Base-by-base conservation (phyloP, 1,140 invertebrate genomes). In the Eurosta solidaginis region DNA sequence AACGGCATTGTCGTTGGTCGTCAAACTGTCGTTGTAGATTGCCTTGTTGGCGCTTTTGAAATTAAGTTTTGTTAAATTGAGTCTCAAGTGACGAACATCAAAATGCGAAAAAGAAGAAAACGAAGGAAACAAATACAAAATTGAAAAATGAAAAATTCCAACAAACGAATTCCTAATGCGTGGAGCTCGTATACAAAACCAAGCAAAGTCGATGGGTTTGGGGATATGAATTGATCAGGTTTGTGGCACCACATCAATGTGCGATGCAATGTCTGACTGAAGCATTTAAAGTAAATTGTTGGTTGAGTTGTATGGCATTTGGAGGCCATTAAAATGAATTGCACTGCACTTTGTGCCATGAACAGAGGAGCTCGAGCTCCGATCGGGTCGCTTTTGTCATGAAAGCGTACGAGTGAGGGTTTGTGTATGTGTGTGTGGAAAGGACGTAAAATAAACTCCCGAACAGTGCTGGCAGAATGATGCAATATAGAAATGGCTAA, bases 11-110 rank as follows among this genome's bases (percentile, higher is more conserved):
- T 29, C 59, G 59, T n/a, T 68, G 59, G 59, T 2, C 33, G 59
- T 20, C 59, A 68, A 40, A n/a, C n/a, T n/a, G n/a, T n/a, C 59
- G 59, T 20, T 9, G n/a, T 33, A 33, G 33, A 7, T 22, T 29
- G 27, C 59, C 59, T 59, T 59, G 36, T 40, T 68, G 59, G 59
- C 54, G 54, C 59, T 68, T 36, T 68, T 68, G 80, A 85, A 85
- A 85, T 85, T 83, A 85, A 85, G 84, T 85, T 85, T 82, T 81
- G 79, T 82, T 81, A 82, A 85, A 85, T 85, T 85, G 84, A 85
- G 84, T 85, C 82, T 85, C 84, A 85, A 85, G 84, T 85, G 84
- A 82, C 81, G 84, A 78, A 68, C 47, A 78, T 68, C 47, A 52
- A 52, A 42, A 47, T 49, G 44, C 20, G 52, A 49, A 73, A 68